Percentiles rank a stretch among this genome's conserved stretches.
Evolutionary conservation across 2,797 vertebrate genomes (phyloP).

Genomic region (Rhynchonycteris naso): DNA sequence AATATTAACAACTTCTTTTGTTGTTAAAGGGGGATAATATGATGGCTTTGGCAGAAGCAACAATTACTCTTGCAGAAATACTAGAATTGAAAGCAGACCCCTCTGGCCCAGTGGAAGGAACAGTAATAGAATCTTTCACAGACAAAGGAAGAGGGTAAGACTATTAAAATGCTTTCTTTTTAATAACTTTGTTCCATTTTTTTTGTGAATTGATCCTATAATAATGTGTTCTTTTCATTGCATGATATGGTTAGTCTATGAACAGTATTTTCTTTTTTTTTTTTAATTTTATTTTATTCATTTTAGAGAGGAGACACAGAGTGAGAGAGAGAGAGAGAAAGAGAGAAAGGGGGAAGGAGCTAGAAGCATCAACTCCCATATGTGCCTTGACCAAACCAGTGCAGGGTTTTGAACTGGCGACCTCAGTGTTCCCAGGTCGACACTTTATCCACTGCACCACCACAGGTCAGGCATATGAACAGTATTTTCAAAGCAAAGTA

Average conservation of each 20-base stretch:
- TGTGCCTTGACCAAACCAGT: too few species aligned
- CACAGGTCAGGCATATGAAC: too few species aligned
- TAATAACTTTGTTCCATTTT: conserved; percentile 23
- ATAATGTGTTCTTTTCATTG: background rate
- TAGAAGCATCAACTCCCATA: too few species aligned
- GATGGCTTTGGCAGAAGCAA: conserved; percentile 93
- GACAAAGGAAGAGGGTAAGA: conserved; percentile 95
- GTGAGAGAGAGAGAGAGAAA: too few species aligned
- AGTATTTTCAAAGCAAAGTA: conserved; percentile 56
- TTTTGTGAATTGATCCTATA: conserved; percentile 42
- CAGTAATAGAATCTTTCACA: conserved; percentile 92
- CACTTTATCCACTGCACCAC: too few species aligned
- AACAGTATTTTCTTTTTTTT: conserved; percentile 51
- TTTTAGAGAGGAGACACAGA: too few species aligned
- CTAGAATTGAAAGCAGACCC: conserved; percentile 94
- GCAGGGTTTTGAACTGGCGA: too few species aligned
- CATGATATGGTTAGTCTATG: background rate
- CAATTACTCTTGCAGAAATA: conserved; percentile 93
- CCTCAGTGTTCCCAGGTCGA: too few species aligned
- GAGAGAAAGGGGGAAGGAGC: too few species aligned
- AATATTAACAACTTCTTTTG: conserved; percentile 40
- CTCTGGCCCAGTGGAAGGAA: conserved; percentile 90
- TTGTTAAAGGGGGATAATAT: conserved; percentile 92
- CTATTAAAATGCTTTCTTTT: conserved; percentile 42
- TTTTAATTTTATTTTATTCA: too few species aligned